Percentiles rank a stretch among this genome's conserved stretches.
Conservation (phyloP, 2,888 invertebrate species). For the Scaptomyza parva region DNA sequence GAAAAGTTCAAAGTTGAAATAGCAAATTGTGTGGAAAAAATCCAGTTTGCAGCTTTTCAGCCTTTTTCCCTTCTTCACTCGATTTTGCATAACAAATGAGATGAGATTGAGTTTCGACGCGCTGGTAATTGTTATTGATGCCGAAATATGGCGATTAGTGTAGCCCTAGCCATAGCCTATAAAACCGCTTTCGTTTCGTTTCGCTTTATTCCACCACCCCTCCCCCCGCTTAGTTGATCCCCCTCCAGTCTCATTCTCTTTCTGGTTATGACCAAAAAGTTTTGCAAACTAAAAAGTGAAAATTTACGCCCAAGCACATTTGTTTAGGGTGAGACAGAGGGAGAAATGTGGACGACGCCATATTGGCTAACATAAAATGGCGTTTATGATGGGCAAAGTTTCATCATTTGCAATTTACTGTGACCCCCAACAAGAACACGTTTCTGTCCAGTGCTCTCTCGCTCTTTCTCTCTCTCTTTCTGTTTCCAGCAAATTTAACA, state of each 20-base stretch:
- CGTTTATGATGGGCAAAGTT: slow-evolving; percentile 76
- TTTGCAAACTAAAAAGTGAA: slow-evolving; percentile 67
- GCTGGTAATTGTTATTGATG: slow-evolving; percentile 71
- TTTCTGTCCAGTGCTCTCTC: slow-evolving; percentile 15
- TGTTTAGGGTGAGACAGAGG: neutral
- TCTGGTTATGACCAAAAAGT: slow-evolving; percentile 33
- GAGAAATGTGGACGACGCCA: slow-evolving; percentile 54
- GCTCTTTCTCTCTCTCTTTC: neutral
- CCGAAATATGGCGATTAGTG: slow-evolving; percentile 71
- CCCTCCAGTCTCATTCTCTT: too few species aligned
- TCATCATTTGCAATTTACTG: slow-evolving; percentile 72
- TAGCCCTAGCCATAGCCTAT: slow-evolving; percentile 25
- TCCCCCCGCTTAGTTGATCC: too few species aligned
- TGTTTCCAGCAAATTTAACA: slow-evolving; percentile 72
- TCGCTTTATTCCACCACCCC: neutral
- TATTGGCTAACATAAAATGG: slow-evolving; percentile 75
- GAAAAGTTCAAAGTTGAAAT: slow-evolving; percentile 41
- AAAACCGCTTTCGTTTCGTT: slow-evolving; percentile 17
- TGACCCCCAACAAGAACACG: slow-evolving; percentile 42
- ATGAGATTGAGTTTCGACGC: slow-evolving; percentile 31
- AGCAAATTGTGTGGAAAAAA: slow-evolving; percentile 66
- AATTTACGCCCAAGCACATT: slow-evolving; percentile 56
- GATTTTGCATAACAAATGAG: slow-evolving; percentile 59
- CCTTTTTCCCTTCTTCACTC: slow-evolving; percentile 9
- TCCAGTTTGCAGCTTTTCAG: slow-evolving; percentile 9